These are phyloP conservation scores for Smutsia gigantea DNA, from an alignment of 2,797 vertebrate genomes.

Conservation along the genomic window DNA sequence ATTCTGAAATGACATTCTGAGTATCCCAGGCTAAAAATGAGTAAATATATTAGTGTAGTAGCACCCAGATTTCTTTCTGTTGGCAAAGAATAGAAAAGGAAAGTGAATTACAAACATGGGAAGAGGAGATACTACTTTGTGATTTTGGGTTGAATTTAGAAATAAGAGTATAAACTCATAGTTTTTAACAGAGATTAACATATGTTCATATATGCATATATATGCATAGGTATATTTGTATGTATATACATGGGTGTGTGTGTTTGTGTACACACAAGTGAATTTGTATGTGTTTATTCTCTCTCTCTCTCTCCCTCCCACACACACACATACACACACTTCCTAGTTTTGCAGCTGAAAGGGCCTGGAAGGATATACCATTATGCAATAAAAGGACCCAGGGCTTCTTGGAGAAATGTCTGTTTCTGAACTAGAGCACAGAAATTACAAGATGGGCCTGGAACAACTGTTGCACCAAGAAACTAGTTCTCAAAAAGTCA, in stretches of 20 bases:
- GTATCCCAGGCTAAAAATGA: background rate
- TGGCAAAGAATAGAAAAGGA: background rate
- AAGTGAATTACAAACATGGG: background rate
- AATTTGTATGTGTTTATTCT: background rate
- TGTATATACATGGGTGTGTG: background rate
- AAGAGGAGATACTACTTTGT: background rate
- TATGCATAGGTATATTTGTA: background rate
- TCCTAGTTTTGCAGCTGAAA: background rate
- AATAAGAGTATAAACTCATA: background rate
- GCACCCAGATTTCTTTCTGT: background rate
- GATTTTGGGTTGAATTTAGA: background rate
- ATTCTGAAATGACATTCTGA: slow-evolving; percentile 15
- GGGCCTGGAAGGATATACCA: background rate
- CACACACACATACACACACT: background rate
- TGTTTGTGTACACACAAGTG: background rate
- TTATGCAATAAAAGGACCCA: background rate
- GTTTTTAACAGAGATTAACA: background rate
- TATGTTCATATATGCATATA: background rate
- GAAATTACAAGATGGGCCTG: background rate
- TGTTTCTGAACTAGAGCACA: background rate
- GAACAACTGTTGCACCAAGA: background rate
- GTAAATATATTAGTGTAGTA: background rate
- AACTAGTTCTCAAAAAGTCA: background rate
- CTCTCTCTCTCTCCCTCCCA: no score
- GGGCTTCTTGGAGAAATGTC: background rate